These are phyloP conservation scores for Drymodes brunneopygia DNA, from an alignment of 2,113 vertebrate genomes.

Conservation along the genomic window DNA sequence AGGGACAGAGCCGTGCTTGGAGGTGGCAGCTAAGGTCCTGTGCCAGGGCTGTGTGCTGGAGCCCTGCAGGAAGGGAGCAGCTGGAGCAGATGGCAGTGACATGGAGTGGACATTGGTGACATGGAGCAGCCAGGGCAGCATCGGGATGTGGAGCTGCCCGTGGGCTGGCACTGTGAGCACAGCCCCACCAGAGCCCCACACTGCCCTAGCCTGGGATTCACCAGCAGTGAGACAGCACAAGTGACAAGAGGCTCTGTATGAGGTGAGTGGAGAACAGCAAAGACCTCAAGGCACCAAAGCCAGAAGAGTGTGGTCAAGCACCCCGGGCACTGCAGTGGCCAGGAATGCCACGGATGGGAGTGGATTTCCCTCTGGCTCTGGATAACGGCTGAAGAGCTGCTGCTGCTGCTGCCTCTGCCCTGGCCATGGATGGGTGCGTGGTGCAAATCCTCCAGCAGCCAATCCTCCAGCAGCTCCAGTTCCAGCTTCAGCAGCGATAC, in stretches of 20 bases:
- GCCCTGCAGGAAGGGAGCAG: background rate
- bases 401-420: background rate
- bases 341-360: background rate
- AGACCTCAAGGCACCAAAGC: background rate
- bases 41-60: background rate
- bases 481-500: fast-evolving
- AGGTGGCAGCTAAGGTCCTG: background rate
- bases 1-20: fast-evolving
- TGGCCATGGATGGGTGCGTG: fast-evolving
- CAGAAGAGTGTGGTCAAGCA: background rate
- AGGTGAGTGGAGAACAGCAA: background rate
- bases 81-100: fast-evolving
- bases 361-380: background rate
- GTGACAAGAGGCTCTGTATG: background rate
- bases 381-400: fast-evolving
- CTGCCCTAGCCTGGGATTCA: background rate
- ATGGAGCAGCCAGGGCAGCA: background rate
- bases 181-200: fast-evolving
- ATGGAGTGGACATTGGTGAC: background rate
- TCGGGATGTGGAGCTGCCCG: background rate
- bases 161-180: fast-evolving
- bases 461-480: background rate
- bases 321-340: fast-evolving
- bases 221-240: background rate
- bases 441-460: background rate